These are phyloP conservation scores for Cydia strobilella DNA, from an alignment of 1,140 invertebrate species.

Conservation along the genomic window DNA sequence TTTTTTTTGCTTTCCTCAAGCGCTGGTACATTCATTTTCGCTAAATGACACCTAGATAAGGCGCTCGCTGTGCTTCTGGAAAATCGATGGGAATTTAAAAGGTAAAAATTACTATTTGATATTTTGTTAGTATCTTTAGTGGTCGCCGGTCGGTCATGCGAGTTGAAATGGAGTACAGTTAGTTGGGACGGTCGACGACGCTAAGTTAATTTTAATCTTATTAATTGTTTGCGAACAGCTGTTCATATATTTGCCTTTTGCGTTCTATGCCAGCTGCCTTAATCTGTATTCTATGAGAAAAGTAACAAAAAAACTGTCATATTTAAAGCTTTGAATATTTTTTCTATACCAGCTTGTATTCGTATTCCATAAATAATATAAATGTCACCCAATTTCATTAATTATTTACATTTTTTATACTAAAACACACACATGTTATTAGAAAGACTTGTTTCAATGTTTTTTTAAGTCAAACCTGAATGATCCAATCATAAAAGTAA, in stretches of 20 bases:
- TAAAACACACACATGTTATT: too few species aligned
- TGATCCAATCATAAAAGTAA: too few species aligned
- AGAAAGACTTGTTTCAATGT: too few species aligned
- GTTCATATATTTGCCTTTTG: conserved; percentile 3
- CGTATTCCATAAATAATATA: too few species aligned
- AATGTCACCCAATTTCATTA: too few species aligned
- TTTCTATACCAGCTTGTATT: too few species aligned
- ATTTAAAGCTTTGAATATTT: neutral
- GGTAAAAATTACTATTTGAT: conserved; percentile 6
- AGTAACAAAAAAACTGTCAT: neutral
- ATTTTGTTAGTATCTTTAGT: conserved; percentile 1
- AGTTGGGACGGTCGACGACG: conserved; percentile 4
- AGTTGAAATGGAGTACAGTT: neutral
- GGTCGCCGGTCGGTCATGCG: neutral
- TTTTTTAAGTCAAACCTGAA: too few species aligned
- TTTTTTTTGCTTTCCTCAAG: conserved; percentile 23
- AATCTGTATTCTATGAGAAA: too few species aligned
- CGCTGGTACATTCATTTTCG: conserved; percentile 17
- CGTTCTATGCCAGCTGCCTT: neutral
- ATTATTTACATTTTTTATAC: too few species aligned
- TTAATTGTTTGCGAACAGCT: conserved; percentile 11
- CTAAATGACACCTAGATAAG: conserved; percentile 20
- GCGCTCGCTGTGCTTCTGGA: neutral
- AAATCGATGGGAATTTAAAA: conserved; percentile 28
- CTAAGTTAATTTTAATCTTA: neutral